A percentile compares a stretch with the other conserved stretches of the same genome.
Evolutionary conservation across 1,140 invertebrate species (phyloP).

Genomic region (Apis dorsata): DNA sequence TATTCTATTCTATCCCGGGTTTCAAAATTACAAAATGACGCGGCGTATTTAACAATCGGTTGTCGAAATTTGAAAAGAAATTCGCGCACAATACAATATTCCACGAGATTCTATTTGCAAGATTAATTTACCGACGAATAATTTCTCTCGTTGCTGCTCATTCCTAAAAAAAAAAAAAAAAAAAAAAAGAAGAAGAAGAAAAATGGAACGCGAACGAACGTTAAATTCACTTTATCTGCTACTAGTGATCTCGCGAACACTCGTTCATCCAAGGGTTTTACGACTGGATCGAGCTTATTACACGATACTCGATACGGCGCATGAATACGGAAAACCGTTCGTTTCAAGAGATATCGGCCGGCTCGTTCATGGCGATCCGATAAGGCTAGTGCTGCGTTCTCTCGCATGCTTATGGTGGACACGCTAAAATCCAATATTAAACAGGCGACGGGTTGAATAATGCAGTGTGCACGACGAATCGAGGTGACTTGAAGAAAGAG

Average conservation of each 20-base stretch:
- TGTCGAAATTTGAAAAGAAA: neutral
- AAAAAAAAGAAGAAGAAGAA: too few species aligned
- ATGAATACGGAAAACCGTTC: slow-evolving; percentile 6
- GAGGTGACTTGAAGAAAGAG: neutral
- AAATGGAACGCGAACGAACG: neutral
- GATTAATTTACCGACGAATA: too few species aligned
- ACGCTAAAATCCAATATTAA: slow-evolving; percentile 9
- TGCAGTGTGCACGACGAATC: neutral
- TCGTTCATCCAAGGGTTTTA: slow-evolving; percentile 21
- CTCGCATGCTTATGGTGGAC: neutral
- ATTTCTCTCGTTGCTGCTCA: too few species aligned
- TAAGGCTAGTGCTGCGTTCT: neutral
- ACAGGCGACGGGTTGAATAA: neutral
- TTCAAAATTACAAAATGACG: neutral
- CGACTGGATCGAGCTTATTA: slow-evolving; percentile 15
- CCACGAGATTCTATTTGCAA: too few species aligned
- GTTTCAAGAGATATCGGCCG: slow-evolving; percentile 17
- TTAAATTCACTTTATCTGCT: neutral
- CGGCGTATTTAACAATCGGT: neutral
- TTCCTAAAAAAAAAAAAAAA: neutral
- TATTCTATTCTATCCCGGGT: too few species aligned
- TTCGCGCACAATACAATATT: too few species aligned
- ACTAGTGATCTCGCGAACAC: neutral
- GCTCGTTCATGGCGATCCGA: neutral
- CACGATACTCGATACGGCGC: neutral